Evolutionary conservation across 1,140 invertebrate species (phyloP).

Genomic region (Centruroides sculpturatus): DNA sequence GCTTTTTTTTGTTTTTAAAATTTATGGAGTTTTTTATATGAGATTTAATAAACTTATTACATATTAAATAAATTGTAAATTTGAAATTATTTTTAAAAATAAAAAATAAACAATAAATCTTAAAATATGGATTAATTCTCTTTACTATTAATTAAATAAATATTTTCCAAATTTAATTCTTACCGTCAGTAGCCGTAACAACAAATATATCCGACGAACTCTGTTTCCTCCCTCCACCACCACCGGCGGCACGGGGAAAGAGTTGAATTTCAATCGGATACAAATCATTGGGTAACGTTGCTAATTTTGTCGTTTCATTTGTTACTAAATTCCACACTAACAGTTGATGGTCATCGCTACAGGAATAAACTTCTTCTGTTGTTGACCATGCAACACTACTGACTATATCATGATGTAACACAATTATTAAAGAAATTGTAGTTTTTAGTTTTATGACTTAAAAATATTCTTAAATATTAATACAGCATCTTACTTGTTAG

Average conservation of each 20-base stretch:
- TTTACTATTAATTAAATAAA: no score
- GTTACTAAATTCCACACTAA: slow-evolving; percentile 72
- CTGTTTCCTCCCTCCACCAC: slow-evolving; percentile 44
- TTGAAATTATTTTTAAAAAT: no score
- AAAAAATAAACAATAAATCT: neutral
- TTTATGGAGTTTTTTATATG: no score
- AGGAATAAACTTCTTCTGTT: slow-evolving; percentile 80
- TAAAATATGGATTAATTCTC: no score
- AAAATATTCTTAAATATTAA: no score
- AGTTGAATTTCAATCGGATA: slow-evolving; percentile 79
- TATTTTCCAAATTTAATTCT: neutral
- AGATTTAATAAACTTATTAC: no score
- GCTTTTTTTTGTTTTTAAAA: no score
- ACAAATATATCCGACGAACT: slow-evolving; percentile 62
- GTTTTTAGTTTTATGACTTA: neutral
- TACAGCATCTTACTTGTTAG: no score
- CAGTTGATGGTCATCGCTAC: slow-evolving; percentile 80
- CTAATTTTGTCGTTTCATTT: slow-evolving; percentile 55
- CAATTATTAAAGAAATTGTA: neutral
- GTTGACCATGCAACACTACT: slow-evolving; percentile 82
- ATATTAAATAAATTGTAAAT: no score
- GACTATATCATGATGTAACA: slow-evolving; percentile 49
- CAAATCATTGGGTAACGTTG: slow-evolving; percentile 63
- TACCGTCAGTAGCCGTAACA: slow-evolving; percentile 76
- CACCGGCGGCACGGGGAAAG: slow-evolving; percentile 41